Evolutionary conservation across 1,140 invertebrate genomes (phyloP), one percentile per base, ranked within the genome.

Genomic region (Eriosoma lanigerum): DNA sequence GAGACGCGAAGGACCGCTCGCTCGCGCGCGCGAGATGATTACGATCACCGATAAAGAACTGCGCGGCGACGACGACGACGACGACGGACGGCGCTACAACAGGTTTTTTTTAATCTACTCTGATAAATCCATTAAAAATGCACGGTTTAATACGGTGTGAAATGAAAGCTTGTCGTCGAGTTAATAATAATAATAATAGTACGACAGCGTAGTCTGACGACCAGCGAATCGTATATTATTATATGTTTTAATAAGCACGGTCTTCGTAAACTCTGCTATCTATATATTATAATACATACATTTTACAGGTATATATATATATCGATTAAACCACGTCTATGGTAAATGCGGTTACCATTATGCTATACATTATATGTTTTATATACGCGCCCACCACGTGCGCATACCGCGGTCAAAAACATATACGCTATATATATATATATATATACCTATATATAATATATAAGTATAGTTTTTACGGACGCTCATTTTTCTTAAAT

Each of bases 111-210:
- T 68, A 68, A 68, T 68, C 38, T 68, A 68, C 66, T 68, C 66
- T 68, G 66, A 68, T 68, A 68, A 44, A 68, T 68, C 66, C 66
- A 68, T 68, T 68, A 68, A 24, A 64, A 64, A 70, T 50, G 66
- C 66, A 8, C 32, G 3, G 8, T 48, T 19, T 50, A 73, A 73
- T n/a, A 32, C 70, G 70, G 70, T 54, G 70, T 73, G 70, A 76
- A 76, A 76, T 56, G 73, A 76, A 76, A 76, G 73, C 73, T 76
- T 76, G 73, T 76, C 73, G 73, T 76, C 73, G 73, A 73, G 73
- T 56, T 76, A 76, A 76, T 76, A 73, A 56, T n/a, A n/a, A n/a
- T n/a, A n/a, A n/a, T n/a, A n/a, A n/a, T n/a, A n/a, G n/a, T 56
- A 76, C 54, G 21, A 26, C 73, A 56, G 73, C 52, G 72, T n/a